These are phyloP conservation scores for Bombus fervidus DNA, from an alignment of 1,140 invertebrate genomes.

Conservation along the genomic window DNA sequence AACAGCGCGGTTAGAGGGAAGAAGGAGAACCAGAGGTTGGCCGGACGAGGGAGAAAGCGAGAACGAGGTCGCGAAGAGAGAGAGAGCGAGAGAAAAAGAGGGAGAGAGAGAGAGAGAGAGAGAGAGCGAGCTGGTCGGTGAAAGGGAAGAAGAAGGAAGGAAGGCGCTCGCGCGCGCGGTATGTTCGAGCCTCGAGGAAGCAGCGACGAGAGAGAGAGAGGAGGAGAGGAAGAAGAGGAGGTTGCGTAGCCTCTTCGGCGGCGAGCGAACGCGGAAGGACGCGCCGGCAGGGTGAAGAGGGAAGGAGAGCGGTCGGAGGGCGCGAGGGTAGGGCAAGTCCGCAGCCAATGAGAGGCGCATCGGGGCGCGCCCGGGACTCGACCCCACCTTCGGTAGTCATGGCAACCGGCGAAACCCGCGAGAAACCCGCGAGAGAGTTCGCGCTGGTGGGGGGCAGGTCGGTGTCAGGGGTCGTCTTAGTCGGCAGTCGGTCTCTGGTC, in stretches of 20 bases:
- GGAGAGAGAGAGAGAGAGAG: neutral
- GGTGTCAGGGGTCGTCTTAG: conserved; percentile 81
- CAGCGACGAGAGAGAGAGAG: conserved; percentile 11
- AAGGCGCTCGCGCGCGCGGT: neutral
- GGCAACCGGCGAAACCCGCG: conserved; percentile 77
- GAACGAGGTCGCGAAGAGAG: neutral
- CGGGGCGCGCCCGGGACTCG: conserved; percentile 80
- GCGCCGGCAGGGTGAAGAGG: neutral
- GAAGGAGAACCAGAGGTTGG: neutral
- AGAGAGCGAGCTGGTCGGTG: neutral
- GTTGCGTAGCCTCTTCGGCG: conserved; percentile 11
- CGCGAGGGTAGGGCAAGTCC: conserved; percentile 60
- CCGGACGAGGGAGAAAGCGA: too few relatives aligned
- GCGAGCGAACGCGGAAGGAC: conserved; percentile 53
- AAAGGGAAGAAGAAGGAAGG: neutral
- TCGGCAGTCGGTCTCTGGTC: conserved; percentile 82
- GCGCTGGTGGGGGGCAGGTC: conserved; percentile 77
- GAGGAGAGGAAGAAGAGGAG: neutral
- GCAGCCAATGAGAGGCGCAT: conserved; percentile 79
- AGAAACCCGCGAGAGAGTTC: conserved; percentile 77
- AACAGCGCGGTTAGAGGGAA: neutral
- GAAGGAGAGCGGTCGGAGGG: conserved; percentile 49
- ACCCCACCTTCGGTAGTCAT: conserved; percentile 82
- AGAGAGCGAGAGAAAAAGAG: neutral
- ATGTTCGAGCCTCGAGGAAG: neutral